Conservation (phyloP, 2,113 vertebrate genomes). For the Aptenodytes forsteri region DNA sequence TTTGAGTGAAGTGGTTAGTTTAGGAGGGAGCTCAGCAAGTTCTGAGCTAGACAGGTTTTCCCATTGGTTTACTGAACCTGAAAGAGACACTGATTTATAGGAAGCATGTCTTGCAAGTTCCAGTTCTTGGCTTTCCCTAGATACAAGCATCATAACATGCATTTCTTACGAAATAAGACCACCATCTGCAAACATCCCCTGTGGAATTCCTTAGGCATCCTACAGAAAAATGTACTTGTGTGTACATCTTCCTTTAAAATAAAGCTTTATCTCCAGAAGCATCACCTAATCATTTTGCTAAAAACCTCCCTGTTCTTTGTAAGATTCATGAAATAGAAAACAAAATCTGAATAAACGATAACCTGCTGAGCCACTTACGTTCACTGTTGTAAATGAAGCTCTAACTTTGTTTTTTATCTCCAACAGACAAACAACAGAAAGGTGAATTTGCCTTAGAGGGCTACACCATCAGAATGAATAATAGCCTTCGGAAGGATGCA, state of each 20-base stretch:
- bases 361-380: slow-evolving; percentile 34
- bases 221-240: slow-evolving; percentile 24
- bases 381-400: slow-evolving; percentile 62
- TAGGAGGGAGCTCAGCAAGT: background rate
- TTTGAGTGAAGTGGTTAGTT: slow-evolving; percentile 18
- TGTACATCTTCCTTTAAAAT: background rate
- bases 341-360: slow-evolving; percentile 67
- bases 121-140: slow-evolving; percentile 56
- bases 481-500: slow-evolving; percentile 87
- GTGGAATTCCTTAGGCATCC: slow-evolving; percentile 3
- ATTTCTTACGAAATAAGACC: slow-evolving; percentile 45
- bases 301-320: slow-evolving; percentile 25
- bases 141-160: slow-evolving; percentile 27
- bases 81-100: slow-evolving; percentile 55
- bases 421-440: slow-evolving; percentile 97
- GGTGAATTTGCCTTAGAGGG: slow-evolving; percentile 94
- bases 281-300: slow-evolving; percentile 28
- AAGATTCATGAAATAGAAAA: slow-evolving; percentile 50
- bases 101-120: slow-evolving; percentile 31
- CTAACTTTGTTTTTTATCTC: slow-evolving; percentile 72
- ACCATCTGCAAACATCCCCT: slow-evolving; percentile 29
- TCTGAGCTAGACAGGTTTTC: slow-evolving; percentile 29
- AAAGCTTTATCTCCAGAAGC: slow-evolving; percentile 29
- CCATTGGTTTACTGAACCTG: slow-evolving; percentile 29
- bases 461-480: slow-evolving; percentile 90